Base-by-base conservation (phyloP, 2,888 invertebrate species). In the Parapristionchus giblindavisi region DNA sequence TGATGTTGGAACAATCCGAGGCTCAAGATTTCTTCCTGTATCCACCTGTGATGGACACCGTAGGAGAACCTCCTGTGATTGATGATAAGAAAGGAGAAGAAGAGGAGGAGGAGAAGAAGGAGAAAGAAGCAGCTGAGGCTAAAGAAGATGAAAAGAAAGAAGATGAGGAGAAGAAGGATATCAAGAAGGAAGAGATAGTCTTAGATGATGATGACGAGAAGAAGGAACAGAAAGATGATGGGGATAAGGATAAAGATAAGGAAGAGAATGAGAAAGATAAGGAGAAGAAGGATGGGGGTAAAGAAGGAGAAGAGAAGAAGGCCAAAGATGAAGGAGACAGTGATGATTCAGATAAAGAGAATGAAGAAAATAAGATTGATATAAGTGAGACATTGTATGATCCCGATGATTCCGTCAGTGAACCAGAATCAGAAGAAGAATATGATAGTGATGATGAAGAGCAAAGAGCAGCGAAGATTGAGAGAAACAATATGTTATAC, bases 11-110 rank as follows among this genome's bases (percentile, higher is more conserved):
- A 17, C 27, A n/a, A 8, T 27, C 14, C 14, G 48, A 48, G 29
- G 17, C 52, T 17, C 56, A 34, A 4, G 77, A 78, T 66, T 27
- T 76, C 27, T 78, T 78, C 78, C 65, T 78, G 58, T 27, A 58
- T 34, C 36, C 61, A 3, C 48, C 76, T 2, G 51, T 17, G 38
- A 71, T 77, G 65, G 77, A 77, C 11, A 4, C 8, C 17, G 61
- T 51, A 11, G 56, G 56, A 17, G 74, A 76, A 17, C 43, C 51
- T 11, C 76, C 68, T 6, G 21, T 24, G n/a, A 32, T 63, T 4
- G n/a, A 21, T 32, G 56, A 74, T 43, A 61, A 40, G 40, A 56
- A 5, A 17, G 43, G 40, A 65, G 29, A 65, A 17, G 24, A 29
- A 17, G 43, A 63, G 63, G 6, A 8, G 63, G 58, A 27, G 3